Percentiles rank a stretch among this genome's conserved stretches.
phyloP scores from a whole-genome alignment of 2,797 vertebrate genomes.

The Ciconia nigra region DNA sequence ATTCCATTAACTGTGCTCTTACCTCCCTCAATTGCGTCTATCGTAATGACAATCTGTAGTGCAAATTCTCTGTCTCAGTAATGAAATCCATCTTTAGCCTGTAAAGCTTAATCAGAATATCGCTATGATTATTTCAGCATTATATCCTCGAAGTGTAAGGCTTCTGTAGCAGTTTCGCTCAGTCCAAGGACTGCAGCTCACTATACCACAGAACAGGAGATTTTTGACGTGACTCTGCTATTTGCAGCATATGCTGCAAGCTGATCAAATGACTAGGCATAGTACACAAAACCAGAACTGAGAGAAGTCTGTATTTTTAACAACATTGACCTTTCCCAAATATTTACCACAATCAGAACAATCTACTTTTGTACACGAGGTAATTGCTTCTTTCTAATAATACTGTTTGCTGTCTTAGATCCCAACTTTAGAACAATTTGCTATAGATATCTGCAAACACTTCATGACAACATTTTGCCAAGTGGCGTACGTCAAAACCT shows the following conservation, averaged over 20 bases:
- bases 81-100: neutral
- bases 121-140: neutral
- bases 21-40: neutral
- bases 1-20: neutral
- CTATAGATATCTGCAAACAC: conserved; percentile 87
- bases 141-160: neutral
- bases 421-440: conserved; percentile 87
- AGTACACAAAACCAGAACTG: neutral
- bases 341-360: neutral
- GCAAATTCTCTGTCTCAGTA: neutral
- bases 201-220: neutral
- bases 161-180: neutral
- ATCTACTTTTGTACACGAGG: neutral
- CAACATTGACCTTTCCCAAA: neutral
- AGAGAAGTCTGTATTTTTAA: neutral
- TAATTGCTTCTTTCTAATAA: conserved; percentile 14
- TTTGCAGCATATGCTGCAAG: neutral
- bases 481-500: conserved; percentile 80
- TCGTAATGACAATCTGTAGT: neutral
- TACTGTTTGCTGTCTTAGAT: conserved; percentile 78
- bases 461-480: conserved; percentile 92
- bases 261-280: neutral
- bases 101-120: neutral
- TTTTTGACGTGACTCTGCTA: neutral
- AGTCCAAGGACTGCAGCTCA: neutral